phyloP scores from a whole-genome alignment of 1,140 invertebrate species.

The Chlorops oryzae region DNA sequence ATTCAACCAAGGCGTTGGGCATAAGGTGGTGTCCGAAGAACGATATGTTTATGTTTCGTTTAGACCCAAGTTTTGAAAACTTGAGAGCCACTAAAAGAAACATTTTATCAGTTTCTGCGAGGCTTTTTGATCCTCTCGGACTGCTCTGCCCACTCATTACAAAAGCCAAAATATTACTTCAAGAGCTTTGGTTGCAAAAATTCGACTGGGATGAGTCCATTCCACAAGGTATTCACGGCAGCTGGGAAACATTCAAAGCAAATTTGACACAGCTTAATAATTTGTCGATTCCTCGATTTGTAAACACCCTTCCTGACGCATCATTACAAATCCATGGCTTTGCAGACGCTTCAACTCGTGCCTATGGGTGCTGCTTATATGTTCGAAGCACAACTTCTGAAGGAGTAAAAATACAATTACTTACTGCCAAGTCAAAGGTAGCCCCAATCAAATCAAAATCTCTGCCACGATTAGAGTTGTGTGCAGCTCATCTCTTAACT shows the following conservation, averaged over 20 bases:
- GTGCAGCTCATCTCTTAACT: constrained; percentile 16
- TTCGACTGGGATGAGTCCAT: no score
- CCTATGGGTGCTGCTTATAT: constrained; percentile 41
- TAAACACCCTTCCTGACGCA: constrained; percentile 41
- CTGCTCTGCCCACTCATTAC: no score
- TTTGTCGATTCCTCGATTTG: constrained; percentile 30
- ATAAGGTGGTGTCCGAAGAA: background rate
- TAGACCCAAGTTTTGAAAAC: background rate
- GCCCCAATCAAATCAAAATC: constrained; percentile 15
- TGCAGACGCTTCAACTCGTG: no score
- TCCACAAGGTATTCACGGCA: no score
- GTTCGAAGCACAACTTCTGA: constrained; percentile 17
- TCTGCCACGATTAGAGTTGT: constrained; percentile 19
- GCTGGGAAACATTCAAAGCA: no score
- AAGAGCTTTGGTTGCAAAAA: no score
- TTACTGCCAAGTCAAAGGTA: constrained; percentile 15
- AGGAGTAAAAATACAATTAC: constrained; percentile 1
- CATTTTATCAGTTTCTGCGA: no score
- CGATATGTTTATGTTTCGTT: constrained; percentile 2
- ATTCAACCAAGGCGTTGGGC: constrained; percentile 1
- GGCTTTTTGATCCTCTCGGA: no score
- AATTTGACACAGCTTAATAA: no score
- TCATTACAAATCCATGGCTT: no score
- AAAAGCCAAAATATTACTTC: no score
- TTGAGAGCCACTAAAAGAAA: background rate